These are phyloP conservation scores for Amphiprion percula DNA, from an alignment of 2,113 vertebrate species.

Conservation along the genomic window DNA sequence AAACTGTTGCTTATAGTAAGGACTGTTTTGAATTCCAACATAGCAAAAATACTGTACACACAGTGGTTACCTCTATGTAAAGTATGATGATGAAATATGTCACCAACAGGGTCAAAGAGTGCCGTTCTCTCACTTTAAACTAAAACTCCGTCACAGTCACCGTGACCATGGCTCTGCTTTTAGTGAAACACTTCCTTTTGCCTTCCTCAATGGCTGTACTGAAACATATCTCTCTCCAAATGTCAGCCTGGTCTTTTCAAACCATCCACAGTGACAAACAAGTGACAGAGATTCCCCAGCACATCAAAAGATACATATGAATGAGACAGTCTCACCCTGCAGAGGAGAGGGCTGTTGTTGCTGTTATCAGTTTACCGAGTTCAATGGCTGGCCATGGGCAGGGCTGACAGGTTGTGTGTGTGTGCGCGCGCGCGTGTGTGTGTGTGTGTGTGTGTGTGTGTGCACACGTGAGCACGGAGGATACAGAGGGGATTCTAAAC, in stretches of 20 bases:
- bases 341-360: constrained; percentile 53
- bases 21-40: too few relatives aligned
- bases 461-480: constrained; percentile 1
- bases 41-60: too few relatives aligned
- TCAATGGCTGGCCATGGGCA: constrained; percentile 51
- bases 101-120: not conserved
- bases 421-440: constrained; percentile 18
- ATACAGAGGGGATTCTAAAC: constrained; percentile 5
- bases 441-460: constrained; percentile 14
- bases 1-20: too few relatives aligned
- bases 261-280: constrained; percentile 42
- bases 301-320: constrained; percentile 57
- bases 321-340: constrained; percentile 52
- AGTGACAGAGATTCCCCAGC: constrained; percentile 54
- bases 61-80: too few relatives aligned
- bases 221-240: constrained; percentile 53
- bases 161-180: not conserved
- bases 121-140: not conserved
- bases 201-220: constrained; percentile 15
- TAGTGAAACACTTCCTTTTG: not conserved
- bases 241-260: constrained; percentile 64
- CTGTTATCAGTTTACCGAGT: constrained; percentile 59
- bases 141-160: not conserved
- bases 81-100: too few relatives aligned
- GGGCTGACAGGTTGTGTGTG: constrained; percentile 27